Conservation (phyloP, 2,113 vertebrate species). For the Tragelaphus scriptus region DNA sequence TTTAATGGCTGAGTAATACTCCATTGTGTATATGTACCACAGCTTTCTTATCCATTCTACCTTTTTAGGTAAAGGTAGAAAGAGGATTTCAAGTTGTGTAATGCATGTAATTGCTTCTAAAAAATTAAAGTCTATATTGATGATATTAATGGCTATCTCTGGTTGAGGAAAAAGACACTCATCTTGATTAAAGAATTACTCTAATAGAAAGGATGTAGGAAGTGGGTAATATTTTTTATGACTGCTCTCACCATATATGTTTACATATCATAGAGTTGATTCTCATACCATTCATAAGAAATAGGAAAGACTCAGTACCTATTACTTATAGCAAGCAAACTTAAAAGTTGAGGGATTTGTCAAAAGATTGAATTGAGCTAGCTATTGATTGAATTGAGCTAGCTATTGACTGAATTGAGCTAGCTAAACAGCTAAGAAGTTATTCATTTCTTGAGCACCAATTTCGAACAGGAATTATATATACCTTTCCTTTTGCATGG, state of each 20-base stretch:
- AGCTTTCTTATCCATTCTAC: not conserved
- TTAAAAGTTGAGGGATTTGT: not conserved
- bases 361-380: not conserved
- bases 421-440: not conserved
- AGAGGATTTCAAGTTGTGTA: not conserved
- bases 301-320: not conserved
- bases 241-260: not conserved
- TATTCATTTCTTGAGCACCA: not conserved
- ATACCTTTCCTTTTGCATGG: not conserved
- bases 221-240: not conserved
- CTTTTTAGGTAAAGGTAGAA: not conserved
- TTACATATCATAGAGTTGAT: not conserved
- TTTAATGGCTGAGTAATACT: too few species aligned
- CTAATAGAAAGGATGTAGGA: not conserved
- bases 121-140: conserved; percentile 3
- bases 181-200: not conserved
- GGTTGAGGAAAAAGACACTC: not conserved
- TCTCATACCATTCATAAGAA: not conserved
- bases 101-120: not conserved
- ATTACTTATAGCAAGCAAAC: not conserved
- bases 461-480: not conserved
- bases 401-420: not conserved
- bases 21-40: too few species aligned
- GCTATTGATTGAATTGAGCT: not conserved
- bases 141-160: conserved; percentile 15